phyloP scores from a whole-genome alignment of 1,140 invertebrate species.

The Xylocopa sonorina region DNA sequence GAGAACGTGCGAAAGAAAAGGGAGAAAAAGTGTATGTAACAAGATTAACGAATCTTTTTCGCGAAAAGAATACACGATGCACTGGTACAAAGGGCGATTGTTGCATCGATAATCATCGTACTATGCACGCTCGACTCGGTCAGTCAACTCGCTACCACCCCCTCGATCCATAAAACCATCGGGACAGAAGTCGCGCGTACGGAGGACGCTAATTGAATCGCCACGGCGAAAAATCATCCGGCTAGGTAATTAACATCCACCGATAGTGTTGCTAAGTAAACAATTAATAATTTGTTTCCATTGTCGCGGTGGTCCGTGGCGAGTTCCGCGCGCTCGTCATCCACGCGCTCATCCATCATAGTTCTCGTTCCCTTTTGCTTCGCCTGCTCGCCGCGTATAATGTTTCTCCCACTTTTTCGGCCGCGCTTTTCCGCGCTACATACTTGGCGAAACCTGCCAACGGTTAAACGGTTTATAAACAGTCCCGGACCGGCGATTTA shows the following conservation, averaged over 20 bases:
- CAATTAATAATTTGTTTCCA: constrained; percentile 55
- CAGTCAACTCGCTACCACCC: too few species aligned
- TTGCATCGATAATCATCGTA: not conserved
- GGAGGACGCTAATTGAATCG: not conserved
- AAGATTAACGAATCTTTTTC: too few species aligned
- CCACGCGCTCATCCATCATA: constrained; percentile 76
- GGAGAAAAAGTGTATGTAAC: not conserved
- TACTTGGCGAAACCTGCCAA: constrained; percentile 70
- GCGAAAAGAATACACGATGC: not conserved
- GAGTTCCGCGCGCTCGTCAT: constrained; percentile 66
- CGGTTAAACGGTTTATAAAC: constrained; percentile 75
- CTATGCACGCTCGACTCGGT: not conserved
- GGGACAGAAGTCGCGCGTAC: not conserved
- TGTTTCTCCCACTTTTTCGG: constrained; percentile 50
- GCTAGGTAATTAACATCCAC: constrained; percentile 1
- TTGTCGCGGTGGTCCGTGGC: constrained; percentile 29
- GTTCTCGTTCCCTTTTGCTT: constrained; percentile 70
- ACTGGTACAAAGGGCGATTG: not conserved
- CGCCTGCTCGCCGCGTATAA: constrained; percentile 52
- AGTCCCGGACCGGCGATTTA: constrained; percentile 68
- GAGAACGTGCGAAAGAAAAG: not conserved
- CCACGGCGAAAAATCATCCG: not conserved
- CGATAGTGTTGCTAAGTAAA: constrained; percentile 24
- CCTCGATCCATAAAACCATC: not conserved
- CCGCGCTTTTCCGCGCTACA: constrained; percentile 42